Base-by-base conservation (phyloP, 2,797 vertebrate species). In the Pangasius mekongensis region DNA sequence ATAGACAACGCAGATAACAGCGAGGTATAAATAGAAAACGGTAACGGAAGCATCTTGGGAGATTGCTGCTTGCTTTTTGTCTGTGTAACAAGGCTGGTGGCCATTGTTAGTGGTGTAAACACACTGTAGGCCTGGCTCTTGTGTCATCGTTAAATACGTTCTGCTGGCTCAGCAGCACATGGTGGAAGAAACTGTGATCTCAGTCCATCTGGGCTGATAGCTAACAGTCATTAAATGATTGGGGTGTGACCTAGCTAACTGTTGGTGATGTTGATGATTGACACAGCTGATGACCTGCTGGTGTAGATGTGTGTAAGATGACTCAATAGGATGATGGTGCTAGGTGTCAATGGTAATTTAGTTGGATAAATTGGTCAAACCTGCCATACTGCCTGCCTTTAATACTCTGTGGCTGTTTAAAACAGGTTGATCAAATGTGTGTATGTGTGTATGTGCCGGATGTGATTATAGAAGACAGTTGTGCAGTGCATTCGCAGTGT, bases 31-130 rank as follows among this genome's bases (percentile, higher is more conserved):
- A 80, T 76, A 89, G 87, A 84, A 86, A 89, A 81, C 11, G 30
- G 30, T 47, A 88, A 71, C 60, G 39, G 89, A 88, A 89, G 87
- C 60, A 62, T 90, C 74, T 82, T 87, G 83, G 89, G 86, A 89
- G 86, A 87, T 77, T 24, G 76, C 39, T 69, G 86, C 69, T 22
- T 83, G 86, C 27, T 22, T 80, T 78, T 58, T 58, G 78, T 89
- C 62, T 83, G 89, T 56, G 84, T 90, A 90, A 87, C 86, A 86
- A 88, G 85, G 78, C 78, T 71, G 82, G 90, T 74, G 77, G 87
- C 64, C 84, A 87, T 88, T 91, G 91, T 91, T 92, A 86, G 69
- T 87, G 84, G 89, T 89, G 88, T 89, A 92, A 91, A 92, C 91
- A 91, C 86, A 86, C 71, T 49, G 71, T 52, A 33, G 80, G 66